Percentiles rank a stretch among this genome's conserved stretches.
Evolutionary conservation across 2,888 invertebrate species (phyloP).

Genomic region (Ceraclea dissimilis): DNA sequence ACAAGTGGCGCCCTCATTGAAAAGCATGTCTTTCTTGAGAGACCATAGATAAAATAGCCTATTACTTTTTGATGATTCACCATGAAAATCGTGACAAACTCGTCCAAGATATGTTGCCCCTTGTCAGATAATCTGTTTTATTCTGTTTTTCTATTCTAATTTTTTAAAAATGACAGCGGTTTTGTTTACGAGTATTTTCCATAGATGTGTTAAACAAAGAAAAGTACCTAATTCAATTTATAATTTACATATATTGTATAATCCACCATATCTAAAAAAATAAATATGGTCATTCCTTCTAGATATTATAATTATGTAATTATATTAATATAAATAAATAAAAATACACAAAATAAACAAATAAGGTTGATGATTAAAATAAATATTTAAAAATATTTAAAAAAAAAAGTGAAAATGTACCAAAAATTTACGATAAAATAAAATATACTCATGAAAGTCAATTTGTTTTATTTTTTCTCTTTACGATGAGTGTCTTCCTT

Average conservation of each 20-base stretch:
- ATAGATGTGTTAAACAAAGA: conserved; percentile 8
- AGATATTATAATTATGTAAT: conserved; percentile 7
- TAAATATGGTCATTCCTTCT: conserved; percentile 26
- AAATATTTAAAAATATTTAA: conserved; percentile 25
- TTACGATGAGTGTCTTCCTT: too few species aligned
- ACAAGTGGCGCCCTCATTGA: too few species aligned
- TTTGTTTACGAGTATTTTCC: too few species aligned
- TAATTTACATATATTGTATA: conserved; percentile 18
- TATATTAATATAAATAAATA: not conserved
- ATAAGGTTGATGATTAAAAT: conserved; percentile 27
- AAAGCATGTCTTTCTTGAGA: too few species aligned
- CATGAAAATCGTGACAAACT: too few species aligned
- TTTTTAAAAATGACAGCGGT: too few species aligned
- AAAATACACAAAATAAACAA: conserved; percentile 24
- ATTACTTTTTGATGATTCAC: too few species aligned
- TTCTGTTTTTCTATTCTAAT: too few species aligned
- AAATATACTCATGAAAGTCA: conserved; percentile 25
- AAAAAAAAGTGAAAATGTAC: conserved; percentile 20
- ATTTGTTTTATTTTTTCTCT: not conserved
- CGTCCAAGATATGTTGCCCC: too few species aligned
- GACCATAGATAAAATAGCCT: too few species aligned
- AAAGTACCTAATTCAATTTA: conserved; percentile 7
- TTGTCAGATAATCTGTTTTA: too few species aligned
- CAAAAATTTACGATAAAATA: conserved; percentile 25
- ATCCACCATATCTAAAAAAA: conserved; percentile 26